These are phyloP conservation scores for Ephydatia muelleri DNA, from an alignment of 37 sponge, comb jelly and placozoan species.

Conservation along the genomic window DNA sequence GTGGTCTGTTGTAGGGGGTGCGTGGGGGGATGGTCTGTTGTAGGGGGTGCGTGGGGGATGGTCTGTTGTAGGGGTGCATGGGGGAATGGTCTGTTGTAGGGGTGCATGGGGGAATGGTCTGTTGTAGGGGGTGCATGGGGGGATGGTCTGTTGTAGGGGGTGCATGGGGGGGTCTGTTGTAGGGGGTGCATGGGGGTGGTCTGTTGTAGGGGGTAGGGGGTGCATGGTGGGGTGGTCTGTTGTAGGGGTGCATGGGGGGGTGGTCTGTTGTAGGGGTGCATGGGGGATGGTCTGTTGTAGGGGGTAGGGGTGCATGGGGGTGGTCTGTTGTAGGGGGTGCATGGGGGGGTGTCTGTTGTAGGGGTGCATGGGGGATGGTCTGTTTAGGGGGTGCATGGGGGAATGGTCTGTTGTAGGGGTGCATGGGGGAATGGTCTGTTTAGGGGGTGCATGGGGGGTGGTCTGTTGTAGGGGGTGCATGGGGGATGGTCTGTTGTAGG, in stretches of 20 bases:
- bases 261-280: constrained; percentile 45
- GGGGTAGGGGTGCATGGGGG: no score
- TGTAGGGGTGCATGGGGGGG: no score
- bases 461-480: constrained; percentile 22
- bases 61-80: constrained; percentile 26
- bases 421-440: neutral
- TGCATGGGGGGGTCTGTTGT: constrained; percentile 60
- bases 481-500: neutral
- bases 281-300: neutral
- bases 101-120: no score
- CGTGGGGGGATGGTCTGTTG: neutral
- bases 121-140: neutral
- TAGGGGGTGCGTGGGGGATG: constrained; percentile 63
- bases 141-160: neutral
- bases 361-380: no score
- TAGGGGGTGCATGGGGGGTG: no score
- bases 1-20: constrained; percentile 52
- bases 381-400: neutral
- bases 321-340: constrained; percentile 44
- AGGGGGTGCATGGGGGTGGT: neutral
- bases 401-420: constrained; percentile 40
- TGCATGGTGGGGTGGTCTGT: neutral
- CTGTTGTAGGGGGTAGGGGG: neutral
- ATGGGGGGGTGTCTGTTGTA: no score
- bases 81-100: neutral